A percentile compares a stretch with the other conserved stretches of the same genome.
Conservation (phyloP, 2,888 invertebrate genomes). For the Synergus umbraculus region DNA sequence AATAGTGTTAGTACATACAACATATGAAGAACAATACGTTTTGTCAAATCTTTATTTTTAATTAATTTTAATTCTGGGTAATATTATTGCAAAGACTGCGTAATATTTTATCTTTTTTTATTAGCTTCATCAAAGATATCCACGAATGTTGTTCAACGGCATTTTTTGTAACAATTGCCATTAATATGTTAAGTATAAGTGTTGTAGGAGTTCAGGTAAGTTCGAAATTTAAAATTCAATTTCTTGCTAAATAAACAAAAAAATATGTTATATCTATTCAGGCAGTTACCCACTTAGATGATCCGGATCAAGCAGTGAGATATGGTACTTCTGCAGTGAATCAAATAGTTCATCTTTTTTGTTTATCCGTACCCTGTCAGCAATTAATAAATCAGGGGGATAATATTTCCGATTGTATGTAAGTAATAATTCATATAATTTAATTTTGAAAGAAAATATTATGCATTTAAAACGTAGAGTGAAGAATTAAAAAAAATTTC, state of each 20-base stretch:
- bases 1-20: neutral
- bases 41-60: too few relatives aligned
- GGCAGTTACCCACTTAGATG: neutral
- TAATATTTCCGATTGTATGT: conserved; percentile 1
- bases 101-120: neutral
- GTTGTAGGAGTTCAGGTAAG: neutral
- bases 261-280: neutral
- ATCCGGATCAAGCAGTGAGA: neutral
- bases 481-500: neutral
- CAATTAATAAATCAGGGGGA: neutral
- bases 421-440: neutral
- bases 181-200: neutral
- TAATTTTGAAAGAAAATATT: too few relatives aligned
- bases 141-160: conserved; percentile 2
- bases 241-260: neutral
- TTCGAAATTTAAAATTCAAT: neutral
- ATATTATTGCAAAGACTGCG: too few relatives aligned
- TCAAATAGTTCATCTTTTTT: neutral
- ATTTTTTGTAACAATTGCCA: neutral
- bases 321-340: neutral
- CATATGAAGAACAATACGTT: neutral
- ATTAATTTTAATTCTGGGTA: too few relatives aligned
- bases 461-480: neutral
- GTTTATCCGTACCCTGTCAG: neutral
- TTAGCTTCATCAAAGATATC: neutral